These are phyloP conservation scores for Microcebus jonahi DNA, from an alignment of 2,113 vertebrate genomes.

Conservation along the genomic window DNA sequence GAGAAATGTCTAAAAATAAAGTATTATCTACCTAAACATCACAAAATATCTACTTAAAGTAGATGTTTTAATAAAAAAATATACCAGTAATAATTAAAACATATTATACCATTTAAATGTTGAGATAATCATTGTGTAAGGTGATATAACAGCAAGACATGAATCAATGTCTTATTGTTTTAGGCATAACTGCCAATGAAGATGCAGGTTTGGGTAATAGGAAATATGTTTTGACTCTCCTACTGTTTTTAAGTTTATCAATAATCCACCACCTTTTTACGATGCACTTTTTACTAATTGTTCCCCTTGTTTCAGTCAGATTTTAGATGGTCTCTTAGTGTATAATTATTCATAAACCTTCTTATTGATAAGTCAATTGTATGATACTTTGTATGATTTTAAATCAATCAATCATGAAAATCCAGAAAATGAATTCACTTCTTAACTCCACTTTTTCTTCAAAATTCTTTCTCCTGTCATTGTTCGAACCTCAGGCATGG, in stretches of 20 bases:
- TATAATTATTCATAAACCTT: not conserved
- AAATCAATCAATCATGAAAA: not conserved
- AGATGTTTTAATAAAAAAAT: not conserved
- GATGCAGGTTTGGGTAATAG: rapidly evolving
- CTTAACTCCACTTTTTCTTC: not conserved
- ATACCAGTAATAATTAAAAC: not conserved
- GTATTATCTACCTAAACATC: no score
- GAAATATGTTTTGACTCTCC: not conserved
- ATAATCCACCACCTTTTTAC: not conserved
- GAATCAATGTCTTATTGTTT: not conserved
- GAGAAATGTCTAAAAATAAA: not conserved
- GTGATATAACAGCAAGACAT: no score
- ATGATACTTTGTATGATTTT: not conserved
- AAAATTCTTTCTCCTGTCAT: not conserved
- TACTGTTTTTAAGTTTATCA: not conserved
- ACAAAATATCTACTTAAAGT: not conserved
- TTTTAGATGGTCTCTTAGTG: not conserved
- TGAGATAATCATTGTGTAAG: not conserved
- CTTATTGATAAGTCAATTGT: not conserved
- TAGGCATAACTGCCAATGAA: not conserved
- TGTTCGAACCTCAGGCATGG: rapidly evolving
- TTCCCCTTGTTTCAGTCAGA: not conserved
- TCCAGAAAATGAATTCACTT: not conserved
- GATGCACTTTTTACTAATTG: not conserved
- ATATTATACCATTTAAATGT: not conserved